A percentile compares a stretch with the other conserved stretches of the same genome.
These are phyloP conservation scores for Chrysolina haemoptera DNA, from an alignment of 2,888 invertebrate genomes.

Conservation along the genomic window DNA sequence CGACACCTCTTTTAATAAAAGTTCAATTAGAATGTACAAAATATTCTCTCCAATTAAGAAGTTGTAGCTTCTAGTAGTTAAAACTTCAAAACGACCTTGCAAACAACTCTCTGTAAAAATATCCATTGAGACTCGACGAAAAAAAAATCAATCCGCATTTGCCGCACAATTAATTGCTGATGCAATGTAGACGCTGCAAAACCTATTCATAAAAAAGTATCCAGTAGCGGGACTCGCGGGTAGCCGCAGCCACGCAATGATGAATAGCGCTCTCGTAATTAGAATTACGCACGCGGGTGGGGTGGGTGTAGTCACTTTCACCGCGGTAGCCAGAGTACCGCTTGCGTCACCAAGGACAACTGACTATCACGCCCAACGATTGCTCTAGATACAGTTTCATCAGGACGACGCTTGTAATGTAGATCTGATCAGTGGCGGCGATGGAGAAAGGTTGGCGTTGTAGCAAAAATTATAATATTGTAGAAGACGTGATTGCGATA, in stretches of 20 bases:
- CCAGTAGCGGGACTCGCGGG: slow-evolving; percentile 23
- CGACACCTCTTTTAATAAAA: no score
- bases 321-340: slow-evolving; percentile 55
- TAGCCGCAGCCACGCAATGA: slow-evolving; percentile 33
- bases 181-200: not conserved
- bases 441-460: not conserved
- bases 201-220: slow-evolving; percentile 14
- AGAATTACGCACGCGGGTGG: slow-evolving; percentile 59
- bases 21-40: no score
- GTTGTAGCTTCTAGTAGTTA: no score
- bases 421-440: slow-evolving; percentile 36
- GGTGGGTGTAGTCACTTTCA: slow-evolving; percentile 65
- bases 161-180: not conserved
- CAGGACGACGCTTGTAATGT: slow-evolving; percentile 37
- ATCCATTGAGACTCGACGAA: no score
- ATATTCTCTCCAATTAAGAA: no score
- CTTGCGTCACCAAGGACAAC: slow-evolving; percentile 62
- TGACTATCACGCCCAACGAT: slow-evolving; percentile 52
- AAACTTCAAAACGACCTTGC: not conserved
- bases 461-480: not conserved
- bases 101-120: not conserved
- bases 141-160: not conserved
- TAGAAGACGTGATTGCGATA: no score
- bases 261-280: slow-evolving; percentile 26
- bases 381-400: slow-evolving; percentile 50